Evolutionary conservation across 2,113 vertebrate genomes (phyloP).

Genomic region (Mastomys coucha): DNA sequence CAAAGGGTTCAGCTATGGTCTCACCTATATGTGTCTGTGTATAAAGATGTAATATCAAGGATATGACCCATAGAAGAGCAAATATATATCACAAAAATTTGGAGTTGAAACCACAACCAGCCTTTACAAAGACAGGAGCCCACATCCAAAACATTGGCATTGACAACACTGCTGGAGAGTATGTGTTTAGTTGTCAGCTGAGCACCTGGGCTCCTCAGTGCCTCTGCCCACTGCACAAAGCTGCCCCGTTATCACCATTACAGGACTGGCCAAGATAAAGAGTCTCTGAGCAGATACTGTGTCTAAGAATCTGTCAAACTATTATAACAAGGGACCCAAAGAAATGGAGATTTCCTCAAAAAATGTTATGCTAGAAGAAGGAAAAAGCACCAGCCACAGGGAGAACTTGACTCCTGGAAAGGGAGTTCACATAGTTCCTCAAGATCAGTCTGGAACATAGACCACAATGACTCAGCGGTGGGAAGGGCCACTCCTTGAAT

Average conservation of each 20-base stretch:
- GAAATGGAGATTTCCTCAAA: not conserved
- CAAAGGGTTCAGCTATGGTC: not conserved
- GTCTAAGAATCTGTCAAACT: not conserved
- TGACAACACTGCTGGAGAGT: fast-evolving
- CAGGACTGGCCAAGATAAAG: too few species aligned
- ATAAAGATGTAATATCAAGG: not conserved
- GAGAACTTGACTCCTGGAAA: not conserved
- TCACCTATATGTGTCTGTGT: not conserved
- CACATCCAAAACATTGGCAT: not conserved
- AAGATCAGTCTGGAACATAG: too few species aligned
- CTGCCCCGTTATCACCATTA: not conserved
- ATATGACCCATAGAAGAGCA: not conserved
- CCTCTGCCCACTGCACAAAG: too few species aligned
- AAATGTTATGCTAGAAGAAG: not conserved
- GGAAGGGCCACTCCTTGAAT: not conserved
- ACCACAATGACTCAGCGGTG: not conserved
- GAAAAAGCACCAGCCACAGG: not conserved
- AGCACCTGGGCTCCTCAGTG: not conserved
- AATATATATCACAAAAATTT: not conserved
- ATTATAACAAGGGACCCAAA: not conserved
- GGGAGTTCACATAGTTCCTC: not conserved
- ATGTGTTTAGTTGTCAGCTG: not conserved
- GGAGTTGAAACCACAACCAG: not conserved
- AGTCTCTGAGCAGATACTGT: not conserved
- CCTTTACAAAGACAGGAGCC: not conserved